Conservation (phyloP, 2,797 vertebrate species). For the Anabas testudineus region DNA sequence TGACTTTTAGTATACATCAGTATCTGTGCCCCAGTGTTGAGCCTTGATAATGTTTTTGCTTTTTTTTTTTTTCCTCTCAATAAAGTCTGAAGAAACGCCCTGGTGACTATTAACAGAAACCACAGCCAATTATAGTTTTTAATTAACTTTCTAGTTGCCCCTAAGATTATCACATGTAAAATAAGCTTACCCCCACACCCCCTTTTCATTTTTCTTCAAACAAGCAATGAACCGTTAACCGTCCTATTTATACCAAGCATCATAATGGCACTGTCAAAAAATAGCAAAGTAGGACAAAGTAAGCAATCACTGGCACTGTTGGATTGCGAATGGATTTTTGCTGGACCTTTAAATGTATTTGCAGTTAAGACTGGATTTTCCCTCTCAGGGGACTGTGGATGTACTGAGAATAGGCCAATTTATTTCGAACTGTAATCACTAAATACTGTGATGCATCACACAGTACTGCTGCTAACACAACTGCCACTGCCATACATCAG, state of each 20-base stretch:
- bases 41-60: slow-evolving; percentile 83
- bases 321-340: slow-evolving; percentile 85
- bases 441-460: slow-evolving; percentile 86
- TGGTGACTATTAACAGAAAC: slow-evolving; percentile 84
- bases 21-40: slow-evolving; percentile 61
- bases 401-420: slow-evolving; percentile 84
- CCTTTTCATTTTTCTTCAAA: slow-evolving; percentile 81
- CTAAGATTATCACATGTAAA: slow-evolving; percentile 88
- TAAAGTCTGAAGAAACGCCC: slow-evolving; percentile 81
- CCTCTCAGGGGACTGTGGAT: slow-evolving; percentile 77
- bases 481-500: slow-evolving; percentile 66
- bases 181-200: slow-evolving; percentile 80
- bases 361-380: slow-evolving; percentile 81
- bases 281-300: slow-evolving; percentile 89
- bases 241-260: slow-evolving; percentile 87
- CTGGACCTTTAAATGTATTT: slow-evolving; percentile 79
- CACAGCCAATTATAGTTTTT: slow-evolving; percentile 90
- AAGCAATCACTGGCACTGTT: slow-evolving; percentile 84
- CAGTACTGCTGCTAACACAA: slow-evolving; percentile 53
- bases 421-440: slow-evolving; percentile 86
- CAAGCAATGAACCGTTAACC: slow-evolving; percentile 85
- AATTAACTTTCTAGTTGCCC: slow-evolving; percentile 89
- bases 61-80: slow-evolving; percentile 73
- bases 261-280: slow-evolving; percentile 88
- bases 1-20: slow-evolving; percentile 53